These are phyloP conservation scores for Sebastes glaucus DNA, from an alignment of 2,797 vertebrate species.

Conservation along the genomic window DNA sequence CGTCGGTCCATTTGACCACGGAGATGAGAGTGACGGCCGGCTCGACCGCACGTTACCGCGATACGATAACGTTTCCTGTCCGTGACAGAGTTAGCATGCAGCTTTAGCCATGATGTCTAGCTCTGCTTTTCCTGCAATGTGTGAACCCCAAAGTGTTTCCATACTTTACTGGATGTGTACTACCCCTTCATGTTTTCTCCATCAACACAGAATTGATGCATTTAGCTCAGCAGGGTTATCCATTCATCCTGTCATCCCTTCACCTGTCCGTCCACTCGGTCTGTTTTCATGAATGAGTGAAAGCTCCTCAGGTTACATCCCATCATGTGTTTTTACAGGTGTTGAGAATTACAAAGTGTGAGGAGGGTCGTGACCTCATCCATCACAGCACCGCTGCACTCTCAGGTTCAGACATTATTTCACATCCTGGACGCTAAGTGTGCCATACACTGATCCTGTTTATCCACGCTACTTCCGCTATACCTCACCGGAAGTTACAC, in stretches of 20 bases:
- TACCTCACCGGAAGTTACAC: too few relatives aligned
- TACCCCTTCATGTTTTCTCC: background rate
- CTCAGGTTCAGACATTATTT: slow-evolving; percentile 37
- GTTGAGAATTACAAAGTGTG: slow-evolving; percentile 63
- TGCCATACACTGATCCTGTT: accelerated
- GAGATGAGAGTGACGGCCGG: too few relatives aligned
- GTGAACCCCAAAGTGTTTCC: too few relatives aligned
- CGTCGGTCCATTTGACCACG: too few relatives aligned
- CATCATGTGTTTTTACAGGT: slow-evolving; percentile 72
- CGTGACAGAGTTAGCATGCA: too few relatives aligned
- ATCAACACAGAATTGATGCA: background rate
- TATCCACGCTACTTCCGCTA: too few relatives aligned
- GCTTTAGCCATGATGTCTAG: too few relatives aligned
- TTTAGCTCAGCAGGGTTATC: background rate
- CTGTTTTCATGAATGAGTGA: slow-evolving; percentile 39
- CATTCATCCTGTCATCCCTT: background rate
- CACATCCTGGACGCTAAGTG: background rate
- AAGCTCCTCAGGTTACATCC: slow-evolving; percentile 51
- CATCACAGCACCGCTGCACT: slow-evolving; percentile 27
- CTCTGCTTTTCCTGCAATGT: too few relatives aligned
- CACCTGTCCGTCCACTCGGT: background rate
- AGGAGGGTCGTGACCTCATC: slow-evolving; percentile 48
- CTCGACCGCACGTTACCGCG: too few relatives aligned
- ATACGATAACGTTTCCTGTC: too few relatives aligned
- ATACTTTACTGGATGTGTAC: too few relatives aligned